phyloP scores from a whole-genome alignment of 2,113 vertebrate genomes.

The Nicator chloris region DNA sequence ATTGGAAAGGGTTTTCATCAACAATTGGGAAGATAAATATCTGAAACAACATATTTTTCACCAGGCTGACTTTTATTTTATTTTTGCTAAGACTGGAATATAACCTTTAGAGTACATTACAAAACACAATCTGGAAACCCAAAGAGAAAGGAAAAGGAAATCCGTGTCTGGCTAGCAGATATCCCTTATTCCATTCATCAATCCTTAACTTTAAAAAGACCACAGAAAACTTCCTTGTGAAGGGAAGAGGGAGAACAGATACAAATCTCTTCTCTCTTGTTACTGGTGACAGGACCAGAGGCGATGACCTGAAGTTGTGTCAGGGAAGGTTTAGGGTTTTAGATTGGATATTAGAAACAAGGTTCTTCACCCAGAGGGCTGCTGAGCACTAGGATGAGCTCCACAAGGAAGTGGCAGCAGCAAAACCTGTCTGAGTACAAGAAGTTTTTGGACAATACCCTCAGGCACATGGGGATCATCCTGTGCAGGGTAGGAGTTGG shows the following conservation, averaged over 20 bases:
- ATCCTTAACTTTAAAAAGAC: not conserved
- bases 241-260: not conserved
- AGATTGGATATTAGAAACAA: not conserved
- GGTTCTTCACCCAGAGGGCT: not conserved
- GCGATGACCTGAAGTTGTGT: not conserved
- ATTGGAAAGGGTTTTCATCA: not conserved
- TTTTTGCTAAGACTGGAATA: not conserved
- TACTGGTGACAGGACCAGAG: not conserved
- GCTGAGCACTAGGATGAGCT: not conserved
- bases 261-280: not conserved
- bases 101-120: not conserved
- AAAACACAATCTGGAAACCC: not conserved
- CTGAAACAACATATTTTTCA: not conserved
- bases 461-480: not conserved
- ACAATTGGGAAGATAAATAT: not conserved
- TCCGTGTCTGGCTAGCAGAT: not conserved
- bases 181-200: not conserved
- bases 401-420: not conserved
- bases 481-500: not conserved
- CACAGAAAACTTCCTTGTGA: not conserved
- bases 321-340: not conserved
- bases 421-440: not conserved
- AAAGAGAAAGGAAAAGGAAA: not conserved
- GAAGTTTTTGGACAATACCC: too few relatives aligned
- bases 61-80: not conserved